Evolutionary conservation across 2,888 invertebrate genomes (phyloP).

Genomic region (Uloborus plumipes): DNA sequence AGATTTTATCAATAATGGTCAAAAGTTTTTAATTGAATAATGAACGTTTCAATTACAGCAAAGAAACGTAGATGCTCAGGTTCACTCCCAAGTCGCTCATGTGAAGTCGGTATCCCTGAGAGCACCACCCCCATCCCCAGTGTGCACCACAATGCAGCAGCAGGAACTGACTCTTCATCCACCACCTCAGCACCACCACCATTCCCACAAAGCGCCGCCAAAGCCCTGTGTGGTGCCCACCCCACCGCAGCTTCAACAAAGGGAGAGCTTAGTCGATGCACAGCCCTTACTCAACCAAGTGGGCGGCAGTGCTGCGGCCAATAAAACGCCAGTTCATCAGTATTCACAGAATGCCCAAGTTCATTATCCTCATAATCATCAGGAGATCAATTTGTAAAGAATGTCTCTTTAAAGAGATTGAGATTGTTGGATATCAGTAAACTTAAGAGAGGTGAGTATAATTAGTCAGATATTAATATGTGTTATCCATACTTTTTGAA

Average conservation of each 20-base stretch:
- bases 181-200: conserved; percentile 26
- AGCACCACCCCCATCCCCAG: conserved; percentile 55
- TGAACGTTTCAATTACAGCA: conserved; percentile 13
- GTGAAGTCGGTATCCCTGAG: conserved; percentile 26
- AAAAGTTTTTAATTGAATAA: not conserved
- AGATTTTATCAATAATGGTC: too few species aligned
- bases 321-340: conserved; percentile 34
- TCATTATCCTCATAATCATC: conserved; percentile 33
- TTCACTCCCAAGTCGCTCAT: conserved; percentile 10
- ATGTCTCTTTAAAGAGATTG: too few species aligned
- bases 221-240: conserved; percentile 33
- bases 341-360: conserved; percentile 39
- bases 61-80: conserved; percentile 16
- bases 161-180: conserved; percentile 39
- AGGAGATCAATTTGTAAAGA: conserved; percentile 43
- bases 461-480: too few species aligned
- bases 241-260: conserved; percentile 31
- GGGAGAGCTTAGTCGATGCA: conserved; percentile 49
- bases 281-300: conserved; percentile 25
- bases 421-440: too few species aligned
- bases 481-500: too few species aligned
- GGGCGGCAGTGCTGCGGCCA: conserved; percentile 9
- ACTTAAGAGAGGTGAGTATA: too few species aligned
- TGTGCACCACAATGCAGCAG: conserved; percentile 38
- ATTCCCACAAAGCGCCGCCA: conserved; percentile 27